Base-by-base conservation (phyloP, 2,797 vertebrate genomes). In the Natrix natrix region DNA sequence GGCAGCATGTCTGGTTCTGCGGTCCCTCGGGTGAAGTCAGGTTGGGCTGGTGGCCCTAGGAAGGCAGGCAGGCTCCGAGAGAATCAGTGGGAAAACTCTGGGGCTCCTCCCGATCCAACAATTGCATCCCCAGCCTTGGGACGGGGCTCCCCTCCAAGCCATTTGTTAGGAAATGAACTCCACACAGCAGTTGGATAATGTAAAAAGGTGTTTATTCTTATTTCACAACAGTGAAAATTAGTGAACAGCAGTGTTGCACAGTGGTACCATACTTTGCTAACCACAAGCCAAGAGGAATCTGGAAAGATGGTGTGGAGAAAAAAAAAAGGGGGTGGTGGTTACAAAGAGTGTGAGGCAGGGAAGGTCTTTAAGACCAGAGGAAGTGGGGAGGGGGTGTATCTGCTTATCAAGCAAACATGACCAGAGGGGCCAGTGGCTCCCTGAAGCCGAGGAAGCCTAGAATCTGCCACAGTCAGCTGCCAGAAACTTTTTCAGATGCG, bases 171-270 rank as follows among this genome's bases (percentile, higher is more conserved):
- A 91, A 97, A 56, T 20, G 94, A 55, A 97, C 0, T 20, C 93
- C 92, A 94, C 24, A 91, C n/a, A 56, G 87, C 37, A 87, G 6
- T 11, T 0, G 6, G 57, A 59, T 94, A 96, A 97, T 98, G 96
- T 97, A 98, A 97, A 98, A 98, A 96, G 96, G 94, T 97, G 96
- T 97, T 91, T 97, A 97, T 98, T 98, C 97, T 97, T 97, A 97
- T 98, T 98, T 97, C 97, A 98, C 97, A 97, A 98, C 97, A 97
- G 97, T 97, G 98, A 97, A 97, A 98, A 98, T 97, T 95, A 97
- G 96, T 96, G 96, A 97, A 96, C 92, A 93, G 96, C 89, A 93
- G 94, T 94, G 95, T 95, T 89, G 95, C 96, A 95, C 94, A 90
- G 69, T 93, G 92, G 61, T 89, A 94, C 94, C 95, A 0, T 88